Base-by-base conservation (phyloP, 2,113 vertebrate species). In the Dissostichus mawsoni region DNA sequence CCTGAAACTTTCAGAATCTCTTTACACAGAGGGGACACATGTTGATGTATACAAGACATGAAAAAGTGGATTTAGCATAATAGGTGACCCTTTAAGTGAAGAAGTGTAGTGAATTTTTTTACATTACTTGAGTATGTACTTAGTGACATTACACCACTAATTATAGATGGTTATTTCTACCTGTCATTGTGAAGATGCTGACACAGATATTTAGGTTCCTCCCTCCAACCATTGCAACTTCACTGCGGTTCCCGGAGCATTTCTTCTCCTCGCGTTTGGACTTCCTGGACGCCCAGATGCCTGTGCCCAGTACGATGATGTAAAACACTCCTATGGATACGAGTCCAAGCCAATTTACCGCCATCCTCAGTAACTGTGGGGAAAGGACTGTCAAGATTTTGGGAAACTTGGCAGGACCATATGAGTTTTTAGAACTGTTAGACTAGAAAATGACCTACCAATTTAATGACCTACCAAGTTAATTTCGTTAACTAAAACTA, bases 181-280 rank as follows among this genome's bases (percentile, higher is more conserved):
- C 74, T 74, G 74, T 78, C 82, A 76, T 90, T 66, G 94, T 94
- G 78, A 87, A 95, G 68, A 95, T 71, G 74, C 94, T 93, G 87
- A 94, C 23, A n/a, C 89, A 92, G 78, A 92, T 61, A 57, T 91
- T 94, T 48, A 95, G 85, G 75, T 92, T 94, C 17, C 93, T 82
- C 57, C 92, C 93, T 73, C 94, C 95, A 59, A 96, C 89, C 48
- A 95, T 94, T 72, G 92, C 81, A 44, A 95, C 87, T 84, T 95
- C 95, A 51, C 84, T 94, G 50, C 73, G 23, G 11, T 86, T 93
- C 7, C 85, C 90, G 0, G 64, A 63, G 33, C 87, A 90, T 44
- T 89, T 92, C 55, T 79, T 90, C 78, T 94, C 91, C 33, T 94
- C 82, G 11, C 74, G 92, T 76, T 89, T 96, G 61, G 92, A 91